Evolutionary conservation across 2,797 vertebrate genomes (phyloP), one percentile per base, ranked within the genome.

Genomic region (Gymnothorax javanicus): DNA sequence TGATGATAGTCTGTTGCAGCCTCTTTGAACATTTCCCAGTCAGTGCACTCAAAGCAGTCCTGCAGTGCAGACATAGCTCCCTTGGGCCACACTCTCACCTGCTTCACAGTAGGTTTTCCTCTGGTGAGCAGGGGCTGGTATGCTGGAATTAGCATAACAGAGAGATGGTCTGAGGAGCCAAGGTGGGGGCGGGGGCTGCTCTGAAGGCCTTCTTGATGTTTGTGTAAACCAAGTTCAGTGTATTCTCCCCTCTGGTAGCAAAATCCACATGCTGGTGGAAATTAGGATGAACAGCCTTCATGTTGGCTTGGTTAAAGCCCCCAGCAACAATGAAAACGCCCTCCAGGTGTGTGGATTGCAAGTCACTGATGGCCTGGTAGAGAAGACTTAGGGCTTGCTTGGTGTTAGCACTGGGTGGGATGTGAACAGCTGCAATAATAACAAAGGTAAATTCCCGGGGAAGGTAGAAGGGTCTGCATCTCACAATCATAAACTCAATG

Each of bases 161-260:
- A 43, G 33, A 43, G 33, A 43, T 43, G 33, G 33, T 43, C 33
- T 43, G 33, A 43, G 33, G 33, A 43, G 1, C 33, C 33, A 43
- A 43, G 33, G 33, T 43, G 33, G 33, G 2, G 33, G 33, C 2
- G 33, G 33, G 33, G 33, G 33, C 33, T 3, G 50, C 20, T 56
- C 50, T 57, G 79, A 82, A 82, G 9, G 79, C 52, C 7, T 56
- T 56, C 20, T 25, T 57, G 15, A 57, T 52, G 50, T 56, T 82
- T 54, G 54, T 82, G 20, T 82, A 82, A 12, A 54, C 79, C 5
- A 82, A 82, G 79, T 54, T 20, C 43, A 86, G 54, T 0, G 52
- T 86, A 58, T 81, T 86, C 0, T 60, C 15, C 5, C 73, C 85
- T 23, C 85, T 25, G 17, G 77, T 86, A n/a, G 86, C 79, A 9